Percentiles rank a stretch among this genome's conserved stretches.
phyloP scores from a whole-genome alignment of 2,797 vertebrate species.

The Eurystomus glaucurus region DNA sequence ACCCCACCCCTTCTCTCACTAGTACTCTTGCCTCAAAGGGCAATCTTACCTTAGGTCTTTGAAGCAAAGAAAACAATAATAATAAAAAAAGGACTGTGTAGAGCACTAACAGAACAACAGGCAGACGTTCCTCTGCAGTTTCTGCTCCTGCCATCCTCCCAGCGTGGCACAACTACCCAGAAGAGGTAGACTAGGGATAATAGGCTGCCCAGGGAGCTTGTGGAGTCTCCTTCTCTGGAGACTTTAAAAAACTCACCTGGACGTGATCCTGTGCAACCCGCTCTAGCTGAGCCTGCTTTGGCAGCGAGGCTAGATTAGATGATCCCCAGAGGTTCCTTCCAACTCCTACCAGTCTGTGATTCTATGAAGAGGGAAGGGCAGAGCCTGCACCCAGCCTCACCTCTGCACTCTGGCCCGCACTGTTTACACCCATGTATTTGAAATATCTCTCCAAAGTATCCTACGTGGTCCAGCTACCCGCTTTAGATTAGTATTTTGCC shows the following conservation, averaged over 20 bases:
- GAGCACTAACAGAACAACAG: background rate
- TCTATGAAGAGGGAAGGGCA: background rate
- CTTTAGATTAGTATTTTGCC: background rate
- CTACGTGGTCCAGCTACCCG: background rate
- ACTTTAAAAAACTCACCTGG: no score
- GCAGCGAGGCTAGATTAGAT: no score
- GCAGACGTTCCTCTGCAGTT: background rate
- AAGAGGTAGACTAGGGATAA: background rate
- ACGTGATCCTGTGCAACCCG: no score
- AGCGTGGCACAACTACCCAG: background rate
- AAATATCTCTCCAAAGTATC: background rate
- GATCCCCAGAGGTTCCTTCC: no score
- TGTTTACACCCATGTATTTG: fast-evolving
- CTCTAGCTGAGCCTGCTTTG: no score
- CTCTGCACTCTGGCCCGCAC: background rate
- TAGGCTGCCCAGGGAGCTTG: no score
- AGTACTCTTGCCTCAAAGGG: background rate
- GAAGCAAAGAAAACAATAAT: background rate
- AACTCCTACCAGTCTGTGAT: no score
- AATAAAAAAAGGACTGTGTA: background rate
- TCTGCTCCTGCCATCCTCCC: background rate
- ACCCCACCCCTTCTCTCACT: background rate
- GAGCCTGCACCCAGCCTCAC: background rate
- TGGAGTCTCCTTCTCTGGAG: no score
- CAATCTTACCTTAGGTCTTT: background rate